Conservation (phyloP, 2,113 vertebrate species). For the Anguilla rostrata region DNA sequence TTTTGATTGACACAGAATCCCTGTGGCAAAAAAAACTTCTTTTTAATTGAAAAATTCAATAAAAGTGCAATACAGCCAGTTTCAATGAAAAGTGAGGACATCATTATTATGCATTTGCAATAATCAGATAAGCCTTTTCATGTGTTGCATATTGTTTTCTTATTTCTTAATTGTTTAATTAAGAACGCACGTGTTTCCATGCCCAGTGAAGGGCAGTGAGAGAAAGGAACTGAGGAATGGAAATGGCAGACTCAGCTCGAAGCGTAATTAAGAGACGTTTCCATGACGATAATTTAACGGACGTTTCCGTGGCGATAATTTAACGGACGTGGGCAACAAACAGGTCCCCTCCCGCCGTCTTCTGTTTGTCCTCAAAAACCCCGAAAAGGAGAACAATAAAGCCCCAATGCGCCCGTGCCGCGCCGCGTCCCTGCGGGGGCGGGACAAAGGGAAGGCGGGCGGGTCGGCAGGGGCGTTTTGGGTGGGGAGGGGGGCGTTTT, state of each 20-base stretch:
- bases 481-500: too few relatives aligned
- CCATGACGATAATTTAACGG: background rate
- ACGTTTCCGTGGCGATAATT: background rate
- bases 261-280: background rate
- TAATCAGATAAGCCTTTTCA: background rate
- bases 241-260: background rate
- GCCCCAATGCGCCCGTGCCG: slow-evolving; percentile 29
- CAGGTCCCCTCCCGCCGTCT: too few relatives aligned
- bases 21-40: too few relatives aligned
- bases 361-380: too few relatives aligned
- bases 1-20: background rate
- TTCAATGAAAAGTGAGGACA: background rate
- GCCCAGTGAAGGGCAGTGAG: background rate
- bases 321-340: background rate
- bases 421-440: background rate
- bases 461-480: slow-evolving; percentile 16
- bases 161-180: background rate
- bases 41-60: background rate
- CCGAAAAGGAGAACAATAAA: slow-evolving; percentile 26
- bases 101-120: background rate
- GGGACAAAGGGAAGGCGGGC: background rate
- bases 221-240: too few relatives aligned
- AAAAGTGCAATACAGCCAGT: background rate
- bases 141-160: background rate
- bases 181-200: background rate